phyloP scores from a whole-genome alignment of 2,888 invertebrate genomes.

The Crematogaster levior region DNA sequence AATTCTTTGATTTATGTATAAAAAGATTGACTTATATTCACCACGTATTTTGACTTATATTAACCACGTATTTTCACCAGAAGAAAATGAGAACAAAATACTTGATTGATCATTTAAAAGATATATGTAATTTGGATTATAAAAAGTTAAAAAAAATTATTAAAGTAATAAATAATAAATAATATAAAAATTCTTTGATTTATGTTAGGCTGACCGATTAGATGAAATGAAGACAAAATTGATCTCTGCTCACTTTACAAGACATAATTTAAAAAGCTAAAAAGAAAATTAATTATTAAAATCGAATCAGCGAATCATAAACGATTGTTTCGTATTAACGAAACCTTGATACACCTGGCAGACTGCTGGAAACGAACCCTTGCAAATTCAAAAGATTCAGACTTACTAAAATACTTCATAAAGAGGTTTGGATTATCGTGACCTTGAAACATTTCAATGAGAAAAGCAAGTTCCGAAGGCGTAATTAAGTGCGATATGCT shows the following conservation, averaged over 20 bases:
- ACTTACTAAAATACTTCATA: not conserved
- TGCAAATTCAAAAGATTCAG: not conserved
- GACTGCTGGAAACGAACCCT: not conserved
- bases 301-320: not conserved
- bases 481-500: slow-evolving; percentile 19
- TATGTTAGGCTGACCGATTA: too few relatives aligned
- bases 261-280: too few relatives aligned
- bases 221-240: too few relatives aligned
- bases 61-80: too few relatives aligned
- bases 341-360: slow-evolving; percentile 7
- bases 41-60: too few relatives aligned
- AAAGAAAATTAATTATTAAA: not conserved
- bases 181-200: too few relatives aligned
- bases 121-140: not conserved
- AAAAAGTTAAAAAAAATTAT: not conserved
- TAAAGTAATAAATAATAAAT: too few relatives aligned
- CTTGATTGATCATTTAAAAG: not conserved
- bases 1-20: not conserved
- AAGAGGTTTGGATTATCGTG: not conserved
- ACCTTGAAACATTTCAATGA: slow-evolving; percentile 10
- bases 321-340: not conserved
- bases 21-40: too few relatives aligned
- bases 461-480: slow-evolving; percentile 27
- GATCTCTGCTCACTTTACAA: too few relatives aligned
- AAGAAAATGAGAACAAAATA: too few relatives aligned